Evolutionary conservation across 1,140 invertebrate species (phyloP).

Genomic region (Branchinecta lynchi): DNA sequence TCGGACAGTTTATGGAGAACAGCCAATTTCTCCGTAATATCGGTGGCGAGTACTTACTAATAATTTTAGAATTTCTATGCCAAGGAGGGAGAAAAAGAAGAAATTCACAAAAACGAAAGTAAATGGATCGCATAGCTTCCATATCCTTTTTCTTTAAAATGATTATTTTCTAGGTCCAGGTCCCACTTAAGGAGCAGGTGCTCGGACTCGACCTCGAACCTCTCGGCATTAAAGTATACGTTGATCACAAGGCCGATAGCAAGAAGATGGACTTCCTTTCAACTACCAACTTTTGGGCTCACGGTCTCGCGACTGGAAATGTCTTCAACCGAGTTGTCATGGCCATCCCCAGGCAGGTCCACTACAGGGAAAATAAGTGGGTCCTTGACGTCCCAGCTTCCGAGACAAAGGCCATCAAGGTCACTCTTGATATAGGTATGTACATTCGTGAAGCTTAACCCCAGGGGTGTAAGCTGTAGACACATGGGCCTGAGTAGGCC

Average conservation of each 20-base stretch:
- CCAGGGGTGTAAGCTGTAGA: too few relatives aligned
- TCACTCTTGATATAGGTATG: constrained; percentile 16
- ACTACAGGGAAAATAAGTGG: constrained; percentile 3
- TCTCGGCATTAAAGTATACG: background rate
- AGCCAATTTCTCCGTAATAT: too few relatives aligned
- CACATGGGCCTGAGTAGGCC: too few relatives aligned
- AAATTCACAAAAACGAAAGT: too few relatives aligned
- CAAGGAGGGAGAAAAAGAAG: too few relatives aligned
- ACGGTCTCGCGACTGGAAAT: background rate
- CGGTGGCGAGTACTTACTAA: too few relatives aligned
- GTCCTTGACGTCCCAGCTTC: constrained; percentile 18
- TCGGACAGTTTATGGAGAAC: too few relatives aligned
- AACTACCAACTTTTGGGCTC: background rate
- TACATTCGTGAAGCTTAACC: background rate
- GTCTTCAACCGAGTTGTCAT: background rate
- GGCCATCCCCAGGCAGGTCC: constrained; percentile 8
- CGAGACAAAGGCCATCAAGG: constrained; percentile 18
- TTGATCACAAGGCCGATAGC: background rate
- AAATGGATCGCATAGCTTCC: too few relatives aligned
- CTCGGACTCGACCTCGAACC: background rate
- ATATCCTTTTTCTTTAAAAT: too few relatives aligned
- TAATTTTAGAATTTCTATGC: too few relatives aligned
- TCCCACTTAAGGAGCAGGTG: background rate
- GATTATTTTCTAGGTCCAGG: background rate
- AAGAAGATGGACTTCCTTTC: background rate